Evolutionary conservation across 2,888 invertebrate species (phyloP), one percentile per base, ranked within the genome.

Genomic region (Dryobota labecula): DNA sequence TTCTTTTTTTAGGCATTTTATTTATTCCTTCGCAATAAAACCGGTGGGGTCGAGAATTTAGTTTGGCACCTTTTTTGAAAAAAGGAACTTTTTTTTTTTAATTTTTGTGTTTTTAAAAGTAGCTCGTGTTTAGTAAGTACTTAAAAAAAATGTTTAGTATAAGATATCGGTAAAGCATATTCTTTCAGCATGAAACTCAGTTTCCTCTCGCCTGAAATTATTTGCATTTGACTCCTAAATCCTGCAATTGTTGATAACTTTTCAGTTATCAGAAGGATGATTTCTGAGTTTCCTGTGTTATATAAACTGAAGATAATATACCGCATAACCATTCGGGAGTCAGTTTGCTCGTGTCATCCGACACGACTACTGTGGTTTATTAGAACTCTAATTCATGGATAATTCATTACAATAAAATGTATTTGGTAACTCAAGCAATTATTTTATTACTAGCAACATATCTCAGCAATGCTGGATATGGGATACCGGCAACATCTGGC

Each of bases 401-500:
- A 82, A 74, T 80, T 81, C 30, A 71, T 73, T 68, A 72, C 65
- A 73, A 20, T 69, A 45, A 91, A 80, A 92, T 92, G 91, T 84
- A 88, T 90, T 89, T 90, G 82, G 75, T 90, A 79, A 82, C 87
- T 76, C 88, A 90, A 77, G 82, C 83, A 47, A 89, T 93, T 77
- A 86, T 94, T 83, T 88, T 94, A 70, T 75, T 93, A 45, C 88
- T 88, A 77, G 90, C 86, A 73, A 85, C 90, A 73, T 91, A 88
- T 84, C 45, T 91, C 45, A 89, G 89, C 78, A 87, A 91, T 62
- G 92, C 92, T 81, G 93, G 92, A 53, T 94, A 94, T 86, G 91
- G 91, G 15, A 68, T 75, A 54, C 63, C 83, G 58, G 81, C 76
- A 57, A 72, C 88, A 38, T 69, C 84, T 70, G 80, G 63, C n/a